Percentiles rank a stretch among this genome's conserved stretches.
phyloP scores from a whole-genome alignment of 2,113 vertebrate species.

The Pelecanoides urinatrix region DNA sequence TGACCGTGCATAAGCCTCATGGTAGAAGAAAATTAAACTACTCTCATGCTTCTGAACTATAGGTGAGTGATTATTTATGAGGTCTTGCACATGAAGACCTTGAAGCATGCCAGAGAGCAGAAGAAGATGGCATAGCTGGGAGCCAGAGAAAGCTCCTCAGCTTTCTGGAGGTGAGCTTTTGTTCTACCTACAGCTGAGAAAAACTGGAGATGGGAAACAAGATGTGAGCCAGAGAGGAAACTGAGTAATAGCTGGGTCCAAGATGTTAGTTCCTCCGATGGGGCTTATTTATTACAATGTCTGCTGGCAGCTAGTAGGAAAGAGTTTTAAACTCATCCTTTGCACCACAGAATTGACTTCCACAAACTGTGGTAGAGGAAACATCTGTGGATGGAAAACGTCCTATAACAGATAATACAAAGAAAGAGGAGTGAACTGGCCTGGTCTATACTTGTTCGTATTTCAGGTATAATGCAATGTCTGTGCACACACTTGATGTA shows the following conservation, averaged over 20 bases:
- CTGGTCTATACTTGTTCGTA: neutral
- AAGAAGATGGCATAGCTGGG: neutral
- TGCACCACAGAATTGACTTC: neutral
- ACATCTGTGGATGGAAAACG: constrained; percentile 34
- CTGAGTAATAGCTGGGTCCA: neutral
- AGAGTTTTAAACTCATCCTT: neutral
- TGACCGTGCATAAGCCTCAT: neutral
- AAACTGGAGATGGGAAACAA: neutral
- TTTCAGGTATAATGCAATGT: neutral
- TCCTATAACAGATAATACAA: constrained; percentile 18
- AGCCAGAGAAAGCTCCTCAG: neutral
- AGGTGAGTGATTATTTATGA: neutral
- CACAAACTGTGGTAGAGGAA: constrained; percentile 14
- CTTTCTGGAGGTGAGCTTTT: neutral
- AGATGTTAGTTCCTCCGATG: neutral
- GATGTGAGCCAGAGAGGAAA: constrained; percentile 1
- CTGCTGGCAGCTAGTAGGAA: neutral
- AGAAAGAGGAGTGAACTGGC: neutral
- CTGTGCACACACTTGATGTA: neutral
- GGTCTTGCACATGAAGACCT: neutral
- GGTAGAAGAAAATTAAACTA: neutral
- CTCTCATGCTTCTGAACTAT: neutral
- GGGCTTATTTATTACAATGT: neutral
- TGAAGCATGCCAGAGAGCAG: neutral
- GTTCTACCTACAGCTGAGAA: neutral